Conservation (phyloP, 1,140 invertebrate species). For the Danaus melanippus region DNA sequence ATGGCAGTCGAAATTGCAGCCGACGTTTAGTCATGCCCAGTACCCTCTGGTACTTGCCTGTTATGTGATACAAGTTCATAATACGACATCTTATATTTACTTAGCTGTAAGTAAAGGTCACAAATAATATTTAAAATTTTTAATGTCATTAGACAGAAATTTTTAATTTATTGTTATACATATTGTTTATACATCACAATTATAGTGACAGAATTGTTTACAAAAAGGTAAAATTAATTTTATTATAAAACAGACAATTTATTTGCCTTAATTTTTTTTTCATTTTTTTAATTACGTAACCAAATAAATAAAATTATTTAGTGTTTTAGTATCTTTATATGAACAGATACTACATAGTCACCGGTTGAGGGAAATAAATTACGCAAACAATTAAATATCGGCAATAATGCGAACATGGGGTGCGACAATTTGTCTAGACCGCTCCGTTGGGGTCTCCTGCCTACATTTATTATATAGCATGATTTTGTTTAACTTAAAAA, state of each 20-base stretch:
- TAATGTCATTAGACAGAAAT: background rate
- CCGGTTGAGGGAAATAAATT: conserved; percentile 65
- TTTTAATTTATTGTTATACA: background rate
- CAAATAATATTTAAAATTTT: conserved; percentile 7
- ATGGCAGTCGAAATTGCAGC: conserved; percentile 46
- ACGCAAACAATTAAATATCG: conserved; percentile 72
- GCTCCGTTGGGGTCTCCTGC: conserved; percentile 41
- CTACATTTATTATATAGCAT: conserved; percentile 32
- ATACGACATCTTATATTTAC: conserved; percentile 15
- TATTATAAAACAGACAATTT: too few relatives aligned
- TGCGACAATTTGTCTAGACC: conserved; percentile 71
- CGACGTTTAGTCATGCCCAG: conserved; percentile 47
- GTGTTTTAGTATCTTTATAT: conserved; percentile 20
- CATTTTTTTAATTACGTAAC: too few relatives aligned
- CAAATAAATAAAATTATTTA: too few relatives aligned
- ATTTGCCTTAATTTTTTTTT: too few relatives aligned
- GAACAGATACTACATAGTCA: conserved; percentile 33
- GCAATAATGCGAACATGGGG: conserved; percentile 68
- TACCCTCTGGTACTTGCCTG: conserved; percentile 28
- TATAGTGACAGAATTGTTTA: too few relatives aligned
- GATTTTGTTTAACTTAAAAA: conserved; percentile 18
- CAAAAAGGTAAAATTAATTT: too few relatives aligned
- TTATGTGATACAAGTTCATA: conserved; percentile 24
- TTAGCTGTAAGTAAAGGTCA: conserved; percentile 1
- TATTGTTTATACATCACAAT: too few relatives aligned